phyloP scores from a whole-genome alignment of 2,113 vertebrate genomes.

The Orthochromis indermauri region DNA sequence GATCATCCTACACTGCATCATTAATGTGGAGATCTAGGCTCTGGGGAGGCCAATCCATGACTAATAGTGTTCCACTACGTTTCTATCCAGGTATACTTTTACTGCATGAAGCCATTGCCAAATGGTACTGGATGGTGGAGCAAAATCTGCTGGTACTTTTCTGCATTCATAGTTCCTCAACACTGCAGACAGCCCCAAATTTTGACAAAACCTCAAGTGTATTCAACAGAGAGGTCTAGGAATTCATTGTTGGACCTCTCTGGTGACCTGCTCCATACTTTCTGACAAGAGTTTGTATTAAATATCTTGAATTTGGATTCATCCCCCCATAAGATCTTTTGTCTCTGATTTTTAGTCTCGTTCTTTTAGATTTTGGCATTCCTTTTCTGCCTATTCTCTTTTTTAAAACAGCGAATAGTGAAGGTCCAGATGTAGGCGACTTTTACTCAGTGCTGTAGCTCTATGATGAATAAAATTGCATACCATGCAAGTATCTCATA shows the following conservation, averaged over 20 bases:
- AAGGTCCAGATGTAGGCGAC: accelerated
- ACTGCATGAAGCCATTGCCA: neutral
- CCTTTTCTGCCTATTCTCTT: neutral
- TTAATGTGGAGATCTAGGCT: neutral
- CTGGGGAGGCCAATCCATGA: neutral
- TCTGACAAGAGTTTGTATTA: neutral
- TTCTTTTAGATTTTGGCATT: neutral
- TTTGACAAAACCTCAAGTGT: neutral
- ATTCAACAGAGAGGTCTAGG: neutral
- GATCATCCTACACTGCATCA: neutral
- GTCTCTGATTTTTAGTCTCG: neutral
- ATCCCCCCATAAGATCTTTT: neutral
- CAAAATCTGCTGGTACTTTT: neutral
- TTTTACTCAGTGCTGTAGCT: neutral
- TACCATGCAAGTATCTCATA: neutral
- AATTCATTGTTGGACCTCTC: neutral
- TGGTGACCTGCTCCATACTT: neutral
- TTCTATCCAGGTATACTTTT: neutral
- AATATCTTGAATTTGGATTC: neutral
- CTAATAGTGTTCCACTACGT: neutral
- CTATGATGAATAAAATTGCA: neutral
- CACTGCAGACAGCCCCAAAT: neutral
- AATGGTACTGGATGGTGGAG: neutral
- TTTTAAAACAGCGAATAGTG: neutral
- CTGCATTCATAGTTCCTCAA: neutral